These are phyloP conservation scores for Alsophila aescularia DNA, from an alignment of 2,888 invertebrate species.

Conservation along the genomic window DNA sequence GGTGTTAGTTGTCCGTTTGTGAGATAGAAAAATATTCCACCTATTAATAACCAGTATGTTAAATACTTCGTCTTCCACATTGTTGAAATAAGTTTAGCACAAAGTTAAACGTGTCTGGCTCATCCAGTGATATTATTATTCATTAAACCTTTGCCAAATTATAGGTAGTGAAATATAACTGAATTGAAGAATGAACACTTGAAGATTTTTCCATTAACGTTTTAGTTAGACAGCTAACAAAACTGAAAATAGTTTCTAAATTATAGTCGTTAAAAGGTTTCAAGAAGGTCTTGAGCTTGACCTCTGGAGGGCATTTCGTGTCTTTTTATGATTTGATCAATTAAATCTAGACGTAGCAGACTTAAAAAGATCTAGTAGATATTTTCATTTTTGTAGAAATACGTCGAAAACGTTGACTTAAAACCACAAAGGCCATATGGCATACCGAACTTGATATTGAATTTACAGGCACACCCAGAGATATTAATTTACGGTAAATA, in stretches of 20 bases:
- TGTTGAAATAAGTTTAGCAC: not conserved
- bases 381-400: no score
- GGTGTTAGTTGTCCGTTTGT: no score
- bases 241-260: slow-evolving; percentile 8
- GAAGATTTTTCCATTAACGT: slow-evolving; percentile 1
- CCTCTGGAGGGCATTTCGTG: slow-evolving; percentile 9
- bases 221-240: not conserved
- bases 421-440: no score
- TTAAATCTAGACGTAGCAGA: slow-evolving; percentile 6
- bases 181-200: not conserved
- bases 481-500: no score
- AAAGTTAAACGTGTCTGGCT: no score
- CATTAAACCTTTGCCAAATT: no score
- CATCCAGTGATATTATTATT: no score
- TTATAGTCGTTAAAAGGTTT: slow-evolving; percentile 8
- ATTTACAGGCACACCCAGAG: no score
- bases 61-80: not conserved
- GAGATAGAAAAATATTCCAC: no score
- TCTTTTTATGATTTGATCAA: slow-evolving; percentile 20
- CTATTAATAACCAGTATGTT: no score
- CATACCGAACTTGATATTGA: no score
- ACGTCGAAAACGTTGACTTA: no score
- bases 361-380: not conserved
- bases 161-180: not conserved
- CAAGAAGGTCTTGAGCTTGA: slow-evolving; percentile 3